Percentiles rank a stretch among this genome's conserved stretches.
Conservation (phyloP, 2,113 vertebrate genomes). For the Neolamprologus sp. region DNA sequence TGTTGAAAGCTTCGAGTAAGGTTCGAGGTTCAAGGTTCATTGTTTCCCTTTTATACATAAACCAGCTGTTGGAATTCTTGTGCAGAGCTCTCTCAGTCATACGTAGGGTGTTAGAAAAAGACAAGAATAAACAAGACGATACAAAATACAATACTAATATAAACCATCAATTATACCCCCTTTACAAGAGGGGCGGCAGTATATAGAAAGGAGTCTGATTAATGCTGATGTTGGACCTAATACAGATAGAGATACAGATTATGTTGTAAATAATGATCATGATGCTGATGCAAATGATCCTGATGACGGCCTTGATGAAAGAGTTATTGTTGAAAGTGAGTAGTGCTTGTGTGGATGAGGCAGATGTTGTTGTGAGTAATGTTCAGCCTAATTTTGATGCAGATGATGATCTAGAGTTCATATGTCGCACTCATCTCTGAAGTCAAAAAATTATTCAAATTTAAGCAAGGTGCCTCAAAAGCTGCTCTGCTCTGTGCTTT, state of each 20-base stretch:
- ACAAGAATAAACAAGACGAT: neutral
- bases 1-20: neutral
- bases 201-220: neutral
- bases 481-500: neutral
- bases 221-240: neutral
- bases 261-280: neutral
- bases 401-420: neutral
- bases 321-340: neutral
- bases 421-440: neutral
- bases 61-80: neutral
- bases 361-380: neutral
- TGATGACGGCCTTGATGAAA: rapidly evolving
- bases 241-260: rapidly evolving
- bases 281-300: neutral
- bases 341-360: rapidly evolving
- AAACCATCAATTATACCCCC: neutral
- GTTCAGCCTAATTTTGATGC: neutral
- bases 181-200: neutral
- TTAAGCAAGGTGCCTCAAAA: neutral
- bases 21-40: neutral
- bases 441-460: neutral
- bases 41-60: neutral
- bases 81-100: neutral
- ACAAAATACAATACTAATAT: neutral
- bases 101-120: rapidly evolving